These are phyloP conservation scores for Damaliscus lunatus DNA, from an alignment of 2,113 vertebrate genomes.

Conservation along the genomic window DNA sequence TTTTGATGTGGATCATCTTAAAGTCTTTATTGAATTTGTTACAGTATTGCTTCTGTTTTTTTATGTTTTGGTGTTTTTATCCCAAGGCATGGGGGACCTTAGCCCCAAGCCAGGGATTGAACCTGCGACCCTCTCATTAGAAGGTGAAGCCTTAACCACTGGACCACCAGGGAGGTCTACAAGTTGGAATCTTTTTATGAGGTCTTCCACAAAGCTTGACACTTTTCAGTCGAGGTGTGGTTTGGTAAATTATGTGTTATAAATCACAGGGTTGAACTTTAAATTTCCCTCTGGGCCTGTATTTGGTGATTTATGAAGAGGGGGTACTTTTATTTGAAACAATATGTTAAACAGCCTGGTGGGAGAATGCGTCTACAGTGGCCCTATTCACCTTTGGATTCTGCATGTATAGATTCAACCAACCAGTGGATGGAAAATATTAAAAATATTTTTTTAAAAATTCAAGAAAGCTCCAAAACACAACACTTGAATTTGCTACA, in stretches of 20 bases:
- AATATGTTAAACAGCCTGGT: not conserved
- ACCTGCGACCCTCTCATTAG: not conserved
- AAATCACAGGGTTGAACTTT: not conserved
- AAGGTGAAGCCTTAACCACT: not conserved
- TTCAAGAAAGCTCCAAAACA: not conserved
- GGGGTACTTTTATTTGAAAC: not conserved
- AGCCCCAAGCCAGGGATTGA: not conserved
- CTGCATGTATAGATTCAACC: not conserved
- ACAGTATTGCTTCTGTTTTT: not conserved
- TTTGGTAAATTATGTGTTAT: not conserved
- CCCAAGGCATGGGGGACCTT: not conserved
- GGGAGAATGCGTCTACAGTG: not conserved
- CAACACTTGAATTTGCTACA: not conserved
- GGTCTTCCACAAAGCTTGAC: not conserved
- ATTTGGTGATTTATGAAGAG: not conserved
- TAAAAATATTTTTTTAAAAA: not conserved
- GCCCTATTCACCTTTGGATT: not conserved
- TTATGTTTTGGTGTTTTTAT: not conserved
- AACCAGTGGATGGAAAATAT: not conserved
- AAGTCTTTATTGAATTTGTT: not conserved
- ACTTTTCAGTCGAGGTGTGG: not conserved
- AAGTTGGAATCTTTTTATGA: not conserved
- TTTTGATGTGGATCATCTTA: not conserved
- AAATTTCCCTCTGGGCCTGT: not conserved
- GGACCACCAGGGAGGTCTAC: not conserved